phyloP scores from a whole-genome alignment of 2,113 vertebrate genomes.

The Pantherophis guttatus region DNA sequence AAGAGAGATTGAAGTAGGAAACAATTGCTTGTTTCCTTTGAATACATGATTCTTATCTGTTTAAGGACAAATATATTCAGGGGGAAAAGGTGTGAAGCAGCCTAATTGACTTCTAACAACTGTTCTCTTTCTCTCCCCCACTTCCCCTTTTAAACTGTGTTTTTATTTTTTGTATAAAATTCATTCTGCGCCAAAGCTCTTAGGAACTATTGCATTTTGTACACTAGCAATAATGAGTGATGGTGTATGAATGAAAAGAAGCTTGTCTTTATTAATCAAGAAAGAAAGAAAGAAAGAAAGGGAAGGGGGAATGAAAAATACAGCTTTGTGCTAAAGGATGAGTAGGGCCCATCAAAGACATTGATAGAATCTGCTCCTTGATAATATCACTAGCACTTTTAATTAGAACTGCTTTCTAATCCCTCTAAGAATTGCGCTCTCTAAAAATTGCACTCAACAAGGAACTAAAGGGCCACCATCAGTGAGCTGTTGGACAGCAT shows the following conservation, averaged over 20 bases:
- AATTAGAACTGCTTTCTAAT: neutral
- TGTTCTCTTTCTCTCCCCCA: conserved; percentile 43
- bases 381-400: neutral
- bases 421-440: too few relatives aligned
- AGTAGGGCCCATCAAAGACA: conserved; percentile 22
- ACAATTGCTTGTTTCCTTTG: neutral
- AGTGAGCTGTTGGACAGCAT: too few relatives aligned
- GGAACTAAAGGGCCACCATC: too few relatives aligned
- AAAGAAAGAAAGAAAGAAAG: neutral
- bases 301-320: conserved; percentile 47
- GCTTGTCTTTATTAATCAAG: conserved; percentile 64
- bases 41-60: neutral
- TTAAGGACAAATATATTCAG: neutral
- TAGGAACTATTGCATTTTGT: conserved; percentile 64
- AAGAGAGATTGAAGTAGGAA: neutral
- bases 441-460: too few relatives aligned
- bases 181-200: conserved; percentile 60
- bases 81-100: conserved; percentile 37
- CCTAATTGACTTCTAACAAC: conserved; percentile 52
- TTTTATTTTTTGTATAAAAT: conserved; percentile 58
- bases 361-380: neutral
- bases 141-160: conserved; percentile 39
- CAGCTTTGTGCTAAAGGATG: conserved; percentile 64
- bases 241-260: conserved; percentile 67
- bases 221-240: conserved; percentile 69